A percentile compares a stretch with the other conserved stretches of the same genome.
phyloP scores from a whole-genome alignment of 1,140 invertebrate species.

The Aplysia californica region DNA sequence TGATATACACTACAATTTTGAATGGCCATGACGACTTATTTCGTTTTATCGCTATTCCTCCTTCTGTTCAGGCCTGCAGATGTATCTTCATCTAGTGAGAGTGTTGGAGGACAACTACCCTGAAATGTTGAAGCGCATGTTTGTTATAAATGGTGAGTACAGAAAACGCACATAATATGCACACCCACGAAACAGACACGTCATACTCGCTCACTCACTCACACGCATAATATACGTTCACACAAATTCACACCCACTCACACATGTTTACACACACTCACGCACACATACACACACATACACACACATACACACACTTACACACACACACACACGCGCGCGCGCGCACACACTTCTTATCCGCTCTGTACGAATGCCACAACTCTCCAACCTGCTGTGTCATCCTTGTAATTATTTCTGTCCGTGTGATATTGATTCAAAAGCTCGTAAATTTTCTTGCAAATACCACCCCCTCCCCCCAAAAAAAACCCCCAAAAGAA shows the following conservation, averaged over 20 bases:
- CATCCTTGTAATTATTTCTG: too few species aligned
- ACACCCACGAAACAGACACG: neutral
- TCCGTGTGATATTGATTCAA: too few species aligned
- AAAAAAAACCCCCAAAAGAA: too few species aligned
- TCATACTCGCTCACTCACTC: too few species aligned
- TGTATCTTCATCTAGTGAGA: slow-evolving; percentile 82
- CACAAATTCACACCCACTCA: neutral
- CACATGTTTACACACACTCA: neutral
- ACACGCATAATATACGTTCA: neutral
- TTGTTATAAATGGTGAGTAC: slow-evolving; percentile 79
- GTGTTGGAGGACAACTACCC: slow-evolving; percentile 75
- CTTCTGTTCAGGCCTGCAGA: slow-evolving; percentile 75
- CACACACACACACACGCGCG: slow-evolving; percentile 7
- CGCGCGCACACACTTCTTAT: too few species aligned
- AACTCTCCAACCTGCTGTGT: too few species aligned
- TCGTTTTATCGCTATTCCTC: too few species aligned
- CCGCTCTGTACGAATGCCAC: too few species aligned
- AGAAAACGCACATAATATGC: neutral
- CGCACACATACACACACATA: neutral
- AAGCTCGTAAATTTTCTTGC: too few species aligned
- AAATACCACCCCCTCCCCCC: too few species aligned
- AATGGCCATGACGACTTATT: too few species aligned
- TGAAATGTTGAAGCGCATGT: slow-evolving; percentile 85
- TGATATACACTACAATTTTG: too few species aligned
- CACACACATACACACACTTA: neutral